phyloP scores from a whole-genome alignment of 2,113 vertebrate genomes.

The Bagarius yarrelli region DNA sequence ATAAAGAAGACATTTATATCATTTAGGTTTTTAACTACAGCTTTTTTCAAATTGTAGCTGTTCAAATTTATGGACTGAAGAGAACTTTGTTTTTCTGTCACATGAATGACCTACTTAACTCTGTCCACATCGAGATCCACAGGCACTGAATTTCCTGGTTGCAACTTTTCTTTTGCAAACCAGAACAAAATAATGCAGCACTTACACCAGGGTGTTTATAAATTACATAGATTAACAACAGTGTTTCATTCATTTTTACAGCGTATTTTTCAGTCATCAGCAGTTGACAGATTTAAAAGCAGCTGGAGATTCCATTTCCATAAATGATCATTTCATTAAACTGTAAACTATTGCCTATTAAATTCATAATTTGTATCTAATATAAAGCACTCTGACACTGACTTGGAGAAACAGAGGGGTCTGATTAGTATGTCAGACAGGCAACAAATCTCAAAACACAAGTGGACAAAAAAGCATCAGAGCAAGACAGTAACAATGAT shows the following conservation, averaged over 20 bases:
- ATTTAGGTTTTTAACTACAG: neutral
- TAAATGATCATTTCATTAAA: conserved; percentile 15
- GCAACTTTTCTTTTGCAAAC: neutral
- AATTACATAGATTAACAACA: neutral
- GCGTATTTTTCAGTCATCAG: neutral
- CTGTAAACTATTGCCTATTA: conserved; percentile 4
- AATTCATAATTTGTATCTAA: conserved; percentile 10
- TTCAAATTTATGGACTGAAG: neutral
- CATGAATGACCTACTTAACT: neutral
- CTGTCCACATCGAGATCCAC: neutral
- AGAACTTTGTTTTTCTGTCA: neutral
- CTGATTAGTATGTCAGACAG: conserved; percentile 55
- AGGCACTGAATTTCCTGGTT: too few species aligned
- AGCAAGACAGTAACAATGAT: neutral
- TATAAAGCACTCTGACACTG: conserved; percentile 40
- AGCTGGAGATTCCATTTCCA: neutral
- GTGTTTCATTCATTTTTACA: neutral
- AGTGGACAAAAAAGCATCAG: conserved; percentile 1
- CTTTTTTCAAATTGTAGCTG: neutral
- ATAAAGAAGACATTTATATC: neutral
- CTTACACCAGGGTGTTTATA: neutral
- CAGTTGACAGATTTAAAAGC: neutral
- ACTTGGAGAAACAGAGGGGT: conserved; percentile 32
- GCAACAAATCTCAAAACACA: conserved; percentile 37
- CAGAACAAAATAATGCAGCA: neutral